Base-by-base conservation (phyloP, 2,113 vertebrate genomes). In the Leucopsar rothschildi region DNA sequence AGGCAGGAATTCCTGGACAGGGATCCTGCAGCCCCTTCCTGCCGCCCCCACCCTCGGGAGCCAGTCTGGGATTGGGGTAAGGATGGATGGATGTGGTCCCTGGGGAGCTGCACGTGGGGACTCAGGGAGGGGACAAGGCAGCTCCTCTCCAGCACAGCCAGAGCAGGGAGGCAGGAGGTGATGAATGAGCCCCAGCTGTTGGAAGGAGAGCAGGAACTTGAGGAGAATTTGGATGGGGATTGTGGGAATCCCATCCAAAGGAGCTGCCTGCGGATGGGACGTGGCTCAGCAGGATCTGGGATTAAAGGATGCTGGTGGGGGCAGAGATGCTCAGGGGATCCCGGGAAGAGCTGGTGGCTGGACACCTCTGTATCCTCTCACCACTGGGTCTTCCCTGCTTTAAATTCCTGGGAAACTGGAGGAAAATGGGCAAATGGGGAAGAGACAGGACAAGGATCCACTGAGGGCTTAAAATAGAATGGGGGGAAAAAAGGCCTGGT, bases 101-200 rank as follows among this genome's bases (percentile, higher is more conserved):
- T 28, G 49, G 65, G 49, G 71, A 85, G 25, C 82, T 17, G 59
- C 44, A 18, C 2, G 2, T 18, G 61, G 76, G 70, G 68, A 28
- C 63, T 49, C 25, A 2, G 65, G 66, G 59, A 63, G 35, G 79
- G 92, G 72, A 94, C 69, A 16, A 49, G 29, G 25, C 82, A 82
- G 59, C 75, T 88, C 82, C 63, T 24, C 66, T 44, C 42, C 53
- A 10, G 79, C 82, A 57, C 70, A 60, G 83, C 60, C 86, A 75
- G 91, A 86, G 76, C 88, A n/a, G 55, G 77, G 64, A 86, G 75
- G 68, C 82, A 77, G 92, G 80, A 68, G 91, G 60, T 66, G 28
- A 76, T 37, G 83, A 79, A 95, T 68, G 86, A 91, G 77, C 78
- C 52, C 65, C 95, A 93, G 95, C 80, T 95, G 91, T 35, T 90